Base-by-base conservation (phyloP, 1,140 invertebrate species). In the Pissodes strobi region DNA sequence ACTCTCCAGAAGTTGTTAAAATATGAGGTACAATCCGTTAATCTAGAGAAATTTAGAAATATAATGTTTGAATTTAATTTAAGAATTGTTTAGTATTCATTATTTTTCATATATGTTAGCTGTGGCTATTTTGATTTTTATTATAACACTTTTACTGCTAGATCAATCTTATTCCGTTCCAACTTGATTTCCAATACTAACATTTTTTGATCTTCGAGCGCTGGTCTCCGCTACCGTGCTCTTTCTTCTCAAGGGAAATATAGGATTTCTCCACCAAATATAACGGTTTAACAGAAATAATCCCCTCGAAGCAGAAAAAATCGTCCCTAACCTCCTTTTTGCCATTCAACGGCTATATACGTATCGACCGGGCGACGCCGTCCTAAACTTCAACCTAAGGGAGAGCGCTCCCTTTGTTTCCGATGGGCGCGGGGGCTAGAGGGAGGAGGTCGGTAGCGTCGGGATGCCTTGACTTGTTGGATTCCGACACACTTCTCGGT, bases 401-500 rank as follows among this genome's bases (percentile, higher is more conserved):
- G 10, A 15, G 39, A 2, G 17, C 12, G 15, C 39, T 43, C 12
- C 17, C 39, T 43, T 30, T 43, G 39, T 43, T 15, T 43, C 17
- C 17, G n/a, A n/a, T n/a, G n/a, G n/a, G n/a, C n/a, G n/a, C n/a
- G 30, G 53, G 52, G 39, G 61, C 10, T 10, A 22, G 41, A 19
- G 53, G 39, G 15, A 58, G 53, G 66, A 60, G 68, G 68, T 66
- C 63, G 59, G 25, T 52, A 41, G 70, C 70, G 72, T 69, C 69
- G 61, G 60, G 70, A 69, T 69, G 72, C 72, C 72, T 65, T 68
- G 72, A 74, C 72, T 74, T 74, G 72, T 74, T 74, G 72, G 72
- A 74, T 74, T 74, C 67, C 72, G 67, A 72, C 72, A 74, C 69
- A 72, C 72, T 74, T 72, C 66, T 69, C 66, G 64, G 60, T 73